Evolutionary conservation across 2,797 vertebrate species (phyloP).

Genomic region (Echeneis naucrates): DNA sequence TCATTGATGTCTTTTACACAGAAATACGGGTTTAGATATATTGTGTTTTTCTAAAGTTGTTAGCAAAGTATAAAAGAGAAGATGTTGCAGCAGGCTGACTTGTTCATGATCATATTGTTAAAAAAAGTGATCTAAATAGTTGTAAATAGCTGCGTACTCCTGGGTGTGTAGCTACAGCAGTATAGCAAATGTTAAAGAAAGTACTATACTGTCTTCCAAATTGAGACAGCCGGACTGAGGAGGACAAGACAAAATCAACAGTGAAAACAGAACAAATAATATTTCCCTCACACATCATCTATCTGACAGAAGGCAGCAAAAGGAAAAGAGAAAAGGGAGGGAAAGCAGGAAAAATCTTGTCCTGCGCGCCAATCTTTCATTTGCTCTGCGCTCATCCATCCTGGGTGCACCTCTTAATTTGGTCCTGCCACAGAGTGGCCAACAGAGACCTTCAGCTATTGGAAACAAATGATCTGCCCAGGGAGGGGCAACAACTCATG

Average conservation of each 20-base stretch:
- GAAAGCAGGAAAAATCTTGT: slow-evolving; percentile 71
- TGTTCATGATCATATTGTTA: neutral
- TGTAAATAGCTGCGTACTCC: neutral
- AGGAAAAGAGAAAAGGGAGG: slow-evolving; percentile 48
- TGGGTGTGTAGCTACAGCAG: neutral
- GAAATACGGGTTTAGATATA: neutral
- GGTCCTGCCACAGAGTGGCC: slow-evolving; percentile 79
- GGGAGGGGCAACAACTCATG: slow-evolving; percentile 83
- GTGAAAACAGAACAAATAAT: slow-evolving; percentile 79
- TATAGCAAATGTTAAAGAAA: slow-evolving; percentile 8
- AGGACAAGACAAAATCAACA: slow-evolving; percentile 74
- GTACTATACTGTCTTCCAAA: slow-evolving; percentile 58
- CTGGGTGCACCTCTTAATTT: slow-evolving; percentile 86
- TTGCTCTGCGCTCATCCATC: slow-evolving; percentile 82
- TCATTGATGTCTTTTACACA: neutral
- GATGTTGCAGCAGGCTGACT: neutral
- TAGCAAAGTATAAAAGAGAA: neutral
- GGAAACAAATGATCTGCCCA: slow-evolving; percentile 85
- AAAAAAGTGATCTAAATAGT: neutral
- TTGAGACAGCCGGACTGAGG: slow-evolving; percentile 71
- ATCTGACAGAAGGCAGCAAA: slow-evolving; percentile 79
- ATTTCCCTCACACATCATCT: slow-evolving; percentile 79
- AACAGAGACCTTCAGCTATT: slow-evolving; percentile 86
- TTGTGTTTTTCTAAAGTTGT: neutral
- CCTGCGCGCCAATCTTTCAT: slow-evolving; percentile 85